Conservation (phyloP, 2,797 vertebrate genomes). For the Knipowitschia caucasica region DNA sequence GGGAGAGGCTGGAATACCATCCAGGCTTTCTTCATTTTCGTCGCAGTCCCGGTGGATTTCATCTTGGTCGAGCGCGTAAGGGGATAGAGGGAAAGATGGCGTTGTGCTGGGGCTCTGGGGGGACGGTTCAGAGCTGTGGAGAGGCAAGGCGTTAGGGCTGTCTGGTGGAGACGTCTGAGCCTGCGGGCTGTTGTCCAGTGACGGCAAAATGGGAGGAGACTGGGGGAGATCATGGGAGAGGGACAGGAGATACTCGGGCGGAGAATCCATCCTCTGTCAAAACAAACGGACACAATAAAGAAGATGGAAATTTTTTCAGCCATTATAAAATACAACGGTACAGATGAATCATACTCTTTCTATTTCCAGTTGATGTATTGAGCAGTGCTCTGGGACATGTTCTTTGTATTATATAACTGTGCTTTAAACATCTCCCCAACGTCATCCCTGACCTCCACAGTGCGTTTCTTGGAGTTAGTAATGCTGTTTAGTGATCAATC, state of each 20-base stretch:
- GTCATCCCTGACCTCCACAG: too few species aligned
- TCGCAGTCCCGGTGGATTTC: constrained; percentile 36
- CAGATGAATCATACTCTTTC: too few species aligned
- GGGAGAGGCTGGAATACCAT: constrained; percentile 68
- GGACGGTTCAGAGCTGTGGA: constrained; percentile 61
- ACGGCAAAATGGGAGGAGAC: constrained; percentile 72
- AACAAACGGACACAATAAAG: constrained; percentile 23
- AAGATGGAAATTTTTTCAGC: too few species aligned
- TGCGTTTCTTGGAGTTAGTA: too few species aligned
- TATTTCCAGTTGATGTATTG: too few species aligned
- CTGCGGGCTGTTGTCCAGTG: constrained; percentile 77
- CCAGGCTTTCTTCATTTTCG: constrained; percentile 61
- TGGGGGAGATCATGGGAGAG: constrained; percentile 75
- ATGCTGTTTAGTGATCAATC: too few species aligned
- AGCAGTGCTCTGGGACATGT: too few species aligned
- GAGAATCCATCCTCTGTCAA: constrained; percentile 80
- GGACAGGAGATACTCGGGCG: constrained; percentile 77
- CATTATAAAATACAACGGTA: too few species aligned
- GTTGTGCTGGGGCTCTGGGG: constrained; percentile 62
- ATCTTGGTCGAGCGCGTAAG: constrained; percentile 56
- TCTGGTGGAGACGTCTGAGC: constrained; percentile 51
- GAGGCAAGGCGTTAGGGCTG: constrained; percentile 53
- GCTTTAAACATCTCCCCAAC: too few species aligned
- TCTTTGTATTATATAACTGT: too few species aligned
- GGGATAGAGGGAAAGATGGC: constrained; percentile 68